Evolutionary conservation across 2,113 vertebrate species (phyloP).

Genomic region (Copsychus sechellarum): DNA sequence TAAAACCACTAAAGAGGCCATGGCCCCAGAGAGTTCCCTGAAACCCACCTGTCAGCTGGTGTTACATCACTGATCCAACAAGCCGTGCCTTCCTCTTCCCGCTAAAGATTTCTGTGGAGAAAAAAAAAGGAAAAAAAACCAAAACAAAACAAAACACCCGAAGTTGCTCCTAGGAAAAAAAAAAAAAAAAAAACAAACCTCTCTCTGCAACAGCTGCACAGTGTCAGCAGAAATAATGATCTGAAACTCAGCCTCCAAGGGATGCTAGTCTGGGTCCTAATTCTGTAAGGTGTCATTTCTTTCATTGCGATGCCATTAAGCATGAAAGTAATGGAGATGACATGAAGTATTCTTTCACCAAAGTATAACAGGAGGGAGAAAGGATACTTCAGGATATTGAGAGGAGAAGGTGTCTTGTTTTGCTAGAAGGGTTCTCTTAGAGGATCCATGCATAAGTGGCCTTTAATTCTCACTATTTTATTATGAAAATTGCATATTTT

Average conservation of each 20-base stretch:
- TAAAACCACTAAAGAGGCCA: constrained; percentile 81
- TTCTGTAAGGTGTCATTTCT: constrained; percentile 67
- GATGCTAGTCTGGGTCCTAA: constrained; percentile 53
- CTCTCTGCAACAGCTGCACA: constrained; percentile 77
- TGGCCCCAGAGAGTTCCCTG: constrained; percentile 88
- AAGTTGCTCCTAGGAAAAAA: constrained; percentile 65
- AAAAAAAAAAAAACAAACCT: neutral
- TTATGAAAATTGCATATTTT: neutral
- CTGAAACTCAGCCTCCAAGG: constrained; percentile 74
- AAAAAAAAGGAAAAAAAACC: neutral
- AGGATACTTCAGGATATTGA: neutral
- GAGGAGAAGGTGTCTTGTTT: constrained; percentile 14
- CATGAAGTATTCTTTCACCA: constrained; percentile 37
- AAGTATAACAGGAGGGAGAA: constrained; percentile 1
- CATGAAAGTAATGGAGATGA: constrained; percentile 62
- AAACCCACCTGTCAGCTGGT: constrained; percentile 94
- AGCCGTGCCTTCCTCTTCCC: constrained; percentile 67
- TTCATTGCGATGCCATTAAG: constrained; percentile 50
- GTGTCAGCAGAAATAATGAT: constrained; percentile 82
- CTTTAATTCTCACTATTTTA: neutral
- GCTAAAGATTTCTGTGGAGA: constrained; percentile 74
- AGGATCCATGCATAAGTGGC: neutral
- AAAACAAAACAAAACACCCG: constrained; percentile 12
- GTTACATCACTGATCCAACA: constrained; percentile 88
- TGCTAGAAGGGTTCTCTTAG: neutral